Evolutionary conservation across 2,888 invertebrate species (phyloP), one percentile per base, ranked within the genome.

Genomic region (Chesias legatella): DNA sequence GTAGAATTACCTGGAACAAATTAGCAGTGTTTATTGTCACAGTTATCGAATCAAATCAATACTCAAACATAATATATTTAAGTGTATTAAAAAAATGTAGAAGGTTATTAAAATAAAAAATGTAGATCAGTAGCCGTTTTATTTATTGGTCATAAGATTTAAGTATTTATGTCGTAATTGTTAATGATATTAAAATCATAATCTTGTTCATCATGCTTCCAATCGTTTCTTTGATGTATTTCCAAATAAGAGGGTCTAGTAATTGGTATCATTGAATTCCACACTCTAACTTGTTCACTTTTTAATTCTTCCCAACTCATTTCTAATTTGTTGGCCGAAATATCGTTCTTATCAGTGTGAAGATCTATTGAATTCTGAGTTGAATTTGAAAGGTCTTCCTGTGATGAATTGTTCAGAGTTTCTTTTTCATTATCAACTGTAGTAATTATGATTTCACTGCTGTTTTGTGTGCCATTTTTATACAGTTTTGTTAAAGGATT

Each of bases 1-100:
- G 81, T 74, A 88, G 75, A 78, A 86, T 81, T 73, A 81, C 76
- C 86, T 88, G 84, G 37, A 86, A 84, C 58, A 46, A 43, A 1
- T 1, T 3, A 1, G 10, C 5, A 32, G 21, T 6, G 10, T 7
- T 21, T 7, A 1, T 4, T n/a, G 4, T 27, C 7, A 27, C 13
- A 21, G 7, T 6, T 17, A 5, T 3, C 13, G 5, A 17, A 17
- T 17, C 13, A 17, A 17, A 17, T 17, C 5, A n/a, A n/a, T n/a
- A n/a, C n/a, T n/a, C n/a, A n/a, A n/a, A n/a, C n/a, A n/a, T n/a
- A n/a, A n/a, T n/a, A n/a, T n/a, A n/a, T n/a, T n/a, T n/a, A n/a
- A n/a, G n/a, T n/a, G n/a, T n/a, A n/a, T n/a, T n/a, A n/a, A n/a
- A n/a, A n/a, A n/a, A n/a, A n/a, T n/a, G n/a, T n/a, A n/a, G n/a